Evolutionary conservation across 2,113 vertebrate species (phyloP), one percentile per base, ranked within the genome.

Genomic region (Eubucco bourcierii): DNA sequence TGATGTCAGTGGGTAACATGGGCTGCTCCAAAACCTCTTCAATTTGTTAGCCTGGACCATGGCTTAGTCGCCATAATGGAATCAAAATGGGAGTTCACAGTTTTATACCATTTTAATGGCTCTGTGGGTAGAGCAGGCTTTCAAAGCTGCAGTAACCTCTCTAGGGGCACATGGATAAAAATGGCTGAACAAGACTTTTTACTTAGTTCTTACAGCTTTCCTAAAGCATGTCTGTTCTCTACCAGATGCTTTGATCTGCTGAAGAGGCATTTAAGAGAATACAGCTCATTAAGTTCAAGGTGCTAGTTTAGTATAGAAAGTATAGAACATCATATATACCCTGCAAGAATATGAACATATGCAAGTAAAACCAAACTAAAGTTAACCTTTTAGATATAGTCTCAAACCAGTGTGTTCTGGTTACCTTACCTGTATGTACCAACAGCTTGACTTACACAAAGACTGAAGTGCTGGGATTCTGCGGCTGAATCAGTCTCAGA

Each of bases 21-120:
- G 74, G 28, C 41, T 74, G 21, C 70, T 86, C 39, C 73, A 86
- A 61, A 86, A 55, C 8, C 14, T 10, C 52, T 80, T 81, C 1
- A 1, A 44, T 88, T 66, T 64, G 23, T 53, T 71, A 27, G 19
- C 12, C 59, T 74, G 76, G 52, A 39, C 34, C 3, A 1, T 58
- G 39, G 28, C 41, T 80, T 23, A 47, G 56, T 74, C 1, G 1
- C 31, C 23, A 1, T 78, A 53, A 52, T 14, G 0, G 0, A 77
- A 89, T 50, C 11, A 77, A 46, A 92, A 61, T 33, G 19, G 20
- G 29, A 87, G 33, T 34, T 92, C 2, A 27, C 24, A 52, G 25
- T 10, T 55, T 81, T 70, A 31, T 28, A 14, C 37, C 1, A 0
- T 72, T 73, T 31, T 34, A 18, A 15, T 17, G n/a, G 39, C 89